Evolutionary conservation across 2,113 vertebrate genomes (phyloP).

Genomic region (Tiliqua scincoides): DNA sequence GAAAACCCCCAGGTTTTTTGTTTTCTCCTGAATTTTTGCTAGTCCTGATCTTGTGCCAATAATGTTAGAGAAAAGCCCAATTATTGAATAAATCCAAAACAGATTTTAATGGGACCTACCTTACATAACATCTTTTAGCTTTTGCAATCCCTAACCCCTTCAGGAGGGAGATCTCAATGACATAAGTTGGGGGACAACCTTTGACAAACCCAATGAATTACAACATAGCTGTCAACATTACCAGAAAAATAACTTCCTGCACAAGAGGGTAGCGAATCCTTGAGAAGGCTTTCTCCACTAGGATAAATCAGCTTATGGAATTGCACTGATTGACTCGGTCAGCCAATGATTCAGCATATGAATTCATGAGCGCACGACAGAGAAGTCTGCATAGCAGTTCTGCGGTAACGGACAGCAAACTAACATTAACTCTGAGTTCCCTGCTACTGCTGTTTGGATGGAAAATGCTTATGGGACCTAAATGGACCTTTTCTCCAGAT

Average conservation of each 20-base stretch:
- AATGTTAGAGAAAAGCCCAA: too few relatives aligned
- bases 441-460: slow-evolving; percentile 31
- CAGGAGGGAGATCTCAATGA: neutral
- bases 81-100: neutral
- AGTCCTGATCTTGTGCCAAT: neutral
- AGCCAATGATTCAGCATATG: neutral
- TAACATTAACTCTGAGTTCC: slow-evolving; percentile 23
- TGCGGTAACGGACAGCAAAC: slow-evolving; percentile 34
- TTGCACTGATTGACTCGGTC: neutral
- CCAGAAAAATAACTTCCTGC: neutral
- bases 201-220: neutral
- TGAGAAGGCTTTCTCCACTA: neutral
- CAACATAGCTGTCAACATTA: neutral
- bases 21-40: neutral
- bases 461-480: slow-evolving; percentile 32
- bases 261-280: neutral
- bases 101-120: neutral
- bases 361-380: slow-evolving; percentile 20
- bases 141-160: too few relatives aligned
- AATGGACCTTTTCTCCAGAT: slow-evolving; percentile 2
- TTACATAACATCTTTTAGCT: neutral
- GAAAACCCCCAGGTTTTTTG: neutral
- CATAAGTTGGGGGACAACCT: neutral
- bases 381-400: slow-evolving; percentile 41
- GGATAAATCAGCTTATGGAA: slow-evolving; percentile 5